Percentiles rank a stretch among this genome's conserved stretches.
Conservation (phyloP, 2,888 invertebrate genomes). For the Aradus depressus region DNA sequence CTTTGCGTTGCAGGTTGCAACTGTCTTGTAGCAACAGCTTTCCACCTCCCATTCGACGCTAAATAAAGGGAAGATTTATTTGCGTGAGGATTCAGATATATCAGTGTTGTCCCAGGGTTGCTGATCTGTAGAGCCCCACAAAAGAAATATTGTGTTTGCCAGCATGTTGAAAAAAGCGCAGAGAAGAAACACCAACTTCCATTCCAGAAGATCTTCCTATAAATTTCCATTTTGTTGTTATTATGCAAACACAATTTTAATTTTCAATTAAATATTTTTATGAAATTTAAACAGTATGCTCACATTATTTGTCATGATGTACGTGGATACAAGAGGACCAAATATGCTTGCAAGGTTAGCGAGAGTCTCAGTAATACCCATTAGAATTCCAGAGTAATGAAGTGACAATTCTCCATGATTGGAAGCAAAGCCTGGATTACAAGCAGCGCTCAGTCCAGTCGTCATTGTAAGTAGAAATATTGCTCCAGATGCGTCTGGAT, state of each 20-base stretch:
- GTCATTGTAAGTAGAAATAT: slow-evolving; percentile 35
- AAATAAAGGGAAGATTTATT: too few species aligned
- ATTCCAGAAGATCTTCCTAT: background rate
- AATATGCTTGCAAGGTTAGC: slow-evolving; percentile 22
- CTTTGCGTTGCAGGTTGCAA: too few species aligned
- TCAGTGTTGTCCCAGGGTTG: slow-evolving; percentile 12
- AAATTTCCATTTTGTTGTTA: background rate
- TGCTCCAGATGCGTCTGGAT: slow-evolving; percentile 29
- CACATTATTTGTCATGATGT: slow-evolving; percentile 19
- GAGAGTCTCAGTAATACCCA: slow-evolving; percentile 38
- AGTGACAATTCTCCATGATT: slow-evolving; percentile 39
- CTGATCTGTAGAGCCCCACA: slow-evolving; percentile 3
- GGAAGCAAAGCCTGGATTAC: slow-evolving; percentile 37
- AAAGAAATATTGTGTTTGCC: slow-evolving; percentile 4
- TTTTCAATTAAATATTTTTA: background rate
- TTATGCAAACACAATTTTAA: background rate
- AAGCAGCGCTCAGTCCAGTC: slow-evolving; percentile 36
- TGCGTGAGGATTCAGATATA: too few species aligned
- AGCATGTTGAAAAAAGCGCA: background rate
- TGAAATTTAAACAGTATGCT: background rate
- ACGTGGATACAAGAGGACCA: slow-evolving; percentile 21
- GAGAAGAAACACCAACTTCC: slow-evolving; percentile 5
- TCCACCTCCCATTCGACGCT: too few species aligned
- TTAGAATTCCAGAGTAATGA: slow-evolving; percentile 38
- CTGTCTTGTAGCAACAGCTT: too few species aligned